phyloP scores from a whole-genome alignment of 2,888 invertebrate species.

The Osmoderma eremita region DNA sequence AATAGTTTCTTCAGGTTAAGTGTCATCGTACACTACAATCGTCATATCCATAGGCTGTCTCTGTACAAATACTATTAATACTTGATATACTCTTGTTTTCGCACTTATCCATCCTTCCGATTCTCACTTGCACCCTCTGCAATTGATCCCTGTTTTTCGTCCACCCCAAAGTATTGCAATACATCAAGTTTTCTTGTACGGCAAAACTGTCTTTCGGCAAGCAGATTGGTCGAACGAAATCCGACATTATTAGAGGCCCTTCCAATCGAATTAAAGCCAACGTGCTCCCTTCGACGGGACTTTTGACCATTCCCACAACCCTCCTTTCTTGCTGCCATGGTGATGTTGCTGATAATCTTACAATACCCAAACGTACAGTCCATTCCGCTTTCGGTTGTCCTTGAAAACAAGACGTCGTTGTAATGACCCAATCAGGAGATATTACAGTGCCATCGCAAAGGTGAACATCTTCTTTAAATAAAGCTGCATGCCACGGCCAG shows the following conservation, averaged over 20 bases:
- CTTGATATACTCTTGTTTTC: conserved; percentile 87
- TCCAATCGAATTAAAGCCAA: conserved; percentile 84
- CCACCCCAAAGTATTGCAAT: conserved; percentile 89
- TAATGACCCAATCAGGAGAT: conserved; percentile 84
- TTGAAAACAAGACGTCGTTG: conserved; percentile 86
- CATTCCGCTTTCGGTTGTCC: conserved; percentile 90
- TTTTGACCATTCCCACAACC: conserved; percentile 87
- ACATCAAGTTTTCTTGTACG: conserved; percentile 59
- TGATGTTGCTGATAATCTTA: conserved; percentile 79
- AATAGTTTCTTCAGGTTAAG: neutral
- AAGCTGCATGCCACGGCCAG: conserved; percentile 92
- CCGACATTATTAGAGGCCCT: conserved; percentile 77
- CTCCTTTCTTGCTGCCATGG: conserved; percentile 90
- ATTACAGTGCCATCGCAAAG: conserved; percentile 89
- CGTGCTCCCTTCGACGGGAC: conserved; percentile 89
- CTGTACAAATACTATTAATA: conserved; percentile 85
- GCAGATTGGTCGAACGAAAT: conserved; percentile 86
- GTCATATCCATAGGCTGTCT: conserved; percentile 79
- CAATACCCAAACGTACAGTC: conserved; percentile 81
- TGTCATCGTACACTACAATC: conserved; percentile 81
- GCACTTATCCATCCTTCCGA: conserved; percentile 82
- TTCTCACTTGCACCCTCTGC: conserved; percentile 81
- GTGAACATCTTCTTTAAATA: conserved; percentile 85
- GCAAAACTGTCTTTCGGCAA: conserved; percentile 71
- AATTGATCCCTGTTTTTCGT: conserved; percentile 83